phyloP scores from a whole-genome alignment of 2,113 vertebrate genomes.

The Grallaria varia region DNA sequence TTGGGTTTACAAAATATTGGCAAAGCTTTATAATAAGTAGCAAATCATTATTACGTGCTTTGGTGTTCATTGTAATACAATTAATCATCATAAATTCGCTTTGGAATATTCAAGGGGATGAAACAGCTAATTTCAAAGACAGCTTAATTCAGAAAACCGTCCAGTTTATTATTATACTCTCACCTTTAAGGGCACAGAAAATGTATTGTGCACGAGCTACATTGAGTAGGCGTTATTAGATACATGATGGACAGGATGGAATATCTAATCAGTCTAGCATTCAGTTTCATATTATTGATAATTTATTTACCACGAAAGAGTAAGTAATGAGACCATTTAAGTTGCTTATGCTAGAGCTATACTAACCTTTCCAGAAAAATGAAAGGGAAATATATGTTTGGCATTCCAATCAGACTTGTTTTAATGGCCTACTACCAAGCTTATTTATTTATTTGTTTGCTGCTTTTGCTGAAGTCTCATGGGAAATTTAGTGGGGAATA shows the following conservation, averaged over 20 bases:
- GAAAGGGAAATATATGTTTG: background rate
- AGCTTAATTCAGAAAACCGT: conserved; percentile 67
- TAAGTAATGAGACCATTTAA: background rate
- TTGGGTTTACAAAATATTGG: conserved; percentile 74
- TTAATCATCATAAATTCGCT: conserved; percentile 77
- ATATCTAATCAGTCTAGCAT: background rate
- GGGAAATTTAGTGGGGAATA: background rate
- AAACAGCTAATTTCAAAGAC: conserved; percentile 71
- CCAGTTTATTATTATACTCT: conserved; percentile 63
- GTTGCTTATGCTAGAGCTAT: background rate
- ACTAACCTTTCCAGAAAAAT: background rate
- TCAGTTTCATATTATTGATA: background rate
- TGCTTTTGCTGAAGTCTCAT: background rate
- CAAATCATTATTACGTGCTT: conserved; percentile 78
- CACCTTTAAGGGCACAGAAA: conserved; percentile 64
- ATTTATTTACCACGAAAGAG: background rate
- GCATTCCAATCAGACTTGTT: background rate
- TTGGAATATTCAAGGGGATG: conserved; percentile 68
- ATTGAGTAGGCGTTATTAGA: background rate
- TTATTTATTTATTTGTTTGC: background rate
- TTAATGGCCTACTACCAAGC: background rate
- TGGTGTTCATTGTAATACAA: conserved; percentile 70
- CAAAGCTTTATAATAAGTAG: conserved; percentile 76
- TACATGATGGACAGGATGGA: background rate
- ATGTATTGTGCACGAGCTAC: background rate